Percentiles rank a stretch among this genome's conserved stretches.
Conservation (phyloP, 2,113 vertebrate genomes). For the Corythaeola cristata region DNA sequence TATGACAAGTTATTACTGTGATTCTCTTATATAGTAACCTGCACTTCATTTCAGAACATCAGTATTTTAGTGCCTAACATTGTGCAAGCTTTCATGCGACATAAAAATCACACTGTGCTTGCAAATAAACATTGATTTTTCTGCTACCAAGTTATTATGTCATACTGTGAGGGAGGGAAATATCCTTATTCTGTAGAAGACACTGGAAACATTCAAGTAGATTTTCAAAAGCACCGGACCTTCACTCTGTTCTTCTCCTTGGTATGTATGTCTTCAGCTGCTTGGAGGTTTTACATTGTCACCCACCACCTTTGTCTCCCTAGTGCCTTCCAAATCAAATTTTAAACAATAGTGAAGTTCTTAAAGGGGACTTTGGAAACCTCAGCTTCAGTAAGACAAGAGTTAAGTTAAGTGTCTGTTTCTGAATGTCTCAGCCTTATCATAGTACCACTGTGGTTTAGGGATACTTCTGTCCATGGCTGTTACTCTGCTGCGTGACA, state of each 20-base stretch:
- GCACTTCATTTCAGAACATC: not conserved
- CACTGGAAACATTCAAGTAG: not conserved
- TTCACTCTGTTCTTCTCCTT: not conserved
- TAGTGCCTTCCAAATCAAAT: not conserved
- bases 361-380: not conserved
- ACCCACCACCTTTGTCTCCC: not conserved
- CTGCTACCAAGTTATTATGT: not conserved
- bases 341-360: not conserved
- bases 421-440: not conserved
- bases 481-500: not conserved
- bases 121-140: not conserved
- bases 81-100: not conserved
- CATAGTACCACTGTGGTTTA: not conserved
- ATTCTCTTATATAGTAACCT: not conserved
- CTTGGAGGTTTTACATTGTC: not conserved
- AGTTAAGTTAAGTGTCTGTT: not conserved
- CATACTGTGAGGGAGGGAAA: not conserved
- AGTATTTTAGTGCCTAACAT: not conserved
- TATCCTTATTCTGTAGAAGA: not conserved
- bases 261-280: accelerated
- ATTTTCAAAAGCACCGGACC: not conserved
- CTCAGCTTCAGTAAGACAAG: not conserved
- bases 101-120: not conserved
- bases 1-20: not conserved
- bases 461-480: not conserved